Evolutionary conservation across 2,888 invertebrate species (phyloP).

Genomic region (Pseudoips prasinana): DNA sequence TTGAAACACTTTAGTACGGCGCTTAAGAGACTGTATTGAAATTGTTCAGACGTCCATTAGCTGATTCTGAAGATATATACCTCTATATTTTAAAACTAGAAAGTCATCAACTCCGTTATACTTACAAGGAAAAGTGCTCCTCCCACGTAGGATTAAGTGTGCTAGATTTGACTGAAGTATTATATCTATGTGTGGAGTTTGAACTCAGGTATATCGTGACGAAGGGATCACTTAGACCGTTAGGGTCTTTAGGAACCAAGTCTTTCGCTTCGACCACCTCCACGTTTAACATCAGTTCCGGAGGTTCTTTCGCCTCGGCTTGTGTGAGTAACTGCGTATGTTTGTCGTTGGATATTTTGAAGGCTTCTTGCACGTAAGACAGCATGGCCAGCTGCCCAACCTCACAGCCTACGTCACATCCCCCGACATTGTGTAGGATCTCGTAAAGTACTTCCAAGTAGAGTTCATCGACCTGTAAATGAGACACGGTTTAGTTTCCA

Average conservation of each 20-base stretch:
- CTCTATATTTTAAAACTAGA: no score
- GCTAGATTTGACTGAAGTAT: constrained; percentile 94
- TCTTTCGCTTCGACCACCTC: constrained; percentile 94
- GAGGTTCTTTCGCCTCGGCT: constrained; percentile 90
- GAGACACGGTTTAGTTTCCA: constrained; percentile 5
- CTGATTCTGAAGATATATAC: no score
- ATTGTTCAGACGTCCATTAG: no score
- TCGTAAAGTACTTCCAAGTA: constrained; percentile 92
- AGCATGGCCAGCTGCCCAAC: constrained; percentile 86
- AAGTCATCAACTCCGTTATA: no score
- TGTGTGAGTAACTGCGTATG: constrained; percentile 87
- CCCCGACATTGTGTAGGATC: constrained; percentile 92
- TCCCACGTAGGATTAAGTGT: constrained; percentile 97
- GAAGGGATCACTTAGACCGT: constrained; percentile 98
- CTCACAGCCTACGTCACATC: constrained; percentile 88
- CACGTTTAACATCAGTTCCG: constrained; percentile 91
- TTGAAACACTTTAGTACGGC: no score
- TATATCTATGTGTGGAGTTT: constrained; percentile 89
- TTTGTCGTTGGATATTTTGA: constrained; percentile 87
- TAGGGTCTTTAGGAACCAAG: constrained; percentile 91
- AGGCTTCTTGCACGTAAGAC: constrained; percentile 89
- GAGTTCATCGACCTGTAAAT: constrained; percentile 90
- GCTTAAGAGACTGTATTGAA: no score
- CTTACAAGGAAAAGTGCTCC: constrained; percentile 98
- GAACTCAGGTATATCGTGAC: constrained; percentile 94